Conservation (phyloP, 2,113 vertebrate species). For the Urocolius indicus region DNA sequence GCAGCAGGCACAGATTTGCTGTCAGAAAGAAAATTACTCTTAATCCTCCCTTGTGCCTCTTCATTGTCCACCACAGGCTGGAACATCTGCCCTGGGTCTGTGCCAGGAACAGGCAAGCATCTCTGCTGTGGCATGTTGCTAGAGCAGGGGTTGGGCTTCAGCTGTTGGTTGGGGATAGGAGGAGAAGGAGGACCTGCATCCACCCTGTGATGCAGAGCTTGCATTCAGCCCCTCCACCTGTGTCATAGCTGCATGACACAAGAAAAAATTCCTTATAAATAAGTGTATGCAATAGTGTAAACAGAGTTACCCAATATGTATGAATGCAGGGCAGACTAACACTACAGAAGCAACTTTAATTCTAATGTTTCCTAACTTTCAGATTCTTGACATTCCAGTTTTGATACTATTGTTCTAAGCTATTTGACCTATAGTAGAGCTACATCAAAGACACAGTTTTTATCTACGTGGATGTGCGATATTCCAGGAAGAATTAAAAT, state of each 20-base stretch:
- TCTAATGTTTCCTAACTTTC: not conserved
- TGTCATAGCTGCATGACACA: not conserved
- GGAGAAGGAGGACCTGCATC: not conserved
- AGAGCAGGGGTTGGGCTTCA: not conserved
- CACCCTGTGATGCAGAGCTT: not conserved
- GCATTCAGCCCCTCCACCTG: not conserved
- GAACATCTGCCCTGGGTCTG: not conserved
- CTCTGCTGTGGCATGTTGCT: not conserved
- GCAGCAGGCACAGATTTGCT: not conserved
- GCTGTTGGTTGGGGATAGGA: not conserved
- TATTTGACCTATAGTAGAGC: not conserved
- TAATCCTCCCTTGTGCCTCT: not conserved
- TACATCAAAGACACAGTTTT: not conserved
- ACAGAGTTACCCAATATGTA: rapidly evolving
- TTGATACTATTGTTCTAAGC: not conserved
- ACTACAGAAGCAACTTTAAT: not conserved
- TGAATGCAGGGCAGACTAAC: rapidly evolving
- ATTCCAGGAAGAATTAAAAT: not conserved
- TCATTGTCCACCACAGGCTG: not conserved
- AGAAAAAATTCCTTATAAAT: not conserved
- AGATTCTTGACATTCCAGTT: not conserved
- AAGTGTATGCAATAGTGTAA: not conserved
- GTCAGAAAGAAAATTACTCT: not conserved
- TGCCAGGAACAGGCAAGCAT: not conserved
- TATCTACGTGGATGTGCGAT: not conserved